Conservation (phyloP, 2,888 invertebrate genomes). For the Chelonus formosanus region DNA sequence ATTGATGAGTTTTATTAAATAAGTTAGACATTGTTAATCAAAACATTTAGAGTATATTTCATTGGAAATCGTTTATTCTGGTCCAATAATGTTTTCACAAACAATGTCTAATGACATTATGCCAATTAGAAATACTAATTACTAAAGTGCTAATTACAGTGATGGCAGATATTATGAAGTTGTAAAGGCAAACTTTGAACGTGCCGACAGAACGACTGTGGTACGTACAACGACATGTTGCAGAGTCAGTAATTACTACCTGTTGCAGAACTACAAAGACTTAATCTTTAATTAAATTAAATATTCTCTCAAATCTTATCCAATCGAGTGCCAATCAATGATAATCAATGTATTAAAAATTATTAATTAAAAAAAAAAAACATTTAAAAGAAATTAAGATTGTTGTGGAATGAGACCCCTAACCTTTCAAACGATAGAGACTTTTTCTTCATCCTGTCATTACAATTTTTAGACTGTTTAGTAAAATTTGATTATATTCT, state of each 20-base stretch:
- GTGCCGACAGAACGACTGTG: conserved; percentile 95
- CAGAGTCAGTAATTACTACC: conserved; percentile 91
- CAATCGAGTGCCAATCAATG: neutral
- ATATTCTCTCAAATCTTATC: neutral
- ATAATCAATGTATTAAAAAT: no score
- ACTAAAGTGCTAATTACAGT: conserved; percentile 66
- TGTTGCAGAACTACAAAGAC: conserved; percentile 92
- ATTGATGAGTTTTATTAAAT: neutral
- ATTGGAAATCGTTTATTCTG: neutral
- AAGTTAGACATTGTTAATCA: no score
- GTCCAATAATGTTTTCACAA: no score
- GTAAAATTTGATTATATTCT: no score
- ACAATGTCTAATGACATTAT: neutral
- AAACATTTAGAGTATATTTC: no score
- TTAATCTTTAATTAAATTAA: conserved; percentile 86
- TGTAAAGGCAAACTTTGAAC: conserved; percentile 98
- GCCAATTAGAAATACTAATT: neutral
- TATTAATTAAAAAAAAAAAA: neutral
- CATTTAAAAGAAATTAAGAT: neutral
- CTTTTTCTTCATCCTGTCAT: no score
- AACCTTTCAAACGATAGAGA: no score
- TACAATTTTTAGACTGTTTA: no score
- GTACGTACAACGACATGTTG: conserved; percentile 97
- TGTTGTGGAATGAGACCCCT: no score
- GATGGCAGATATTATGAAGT: conserved; percentile 99